Conservation (phyloP, 2,888 invertebrate species). For the Willowsia nigromaculata region DNA sequence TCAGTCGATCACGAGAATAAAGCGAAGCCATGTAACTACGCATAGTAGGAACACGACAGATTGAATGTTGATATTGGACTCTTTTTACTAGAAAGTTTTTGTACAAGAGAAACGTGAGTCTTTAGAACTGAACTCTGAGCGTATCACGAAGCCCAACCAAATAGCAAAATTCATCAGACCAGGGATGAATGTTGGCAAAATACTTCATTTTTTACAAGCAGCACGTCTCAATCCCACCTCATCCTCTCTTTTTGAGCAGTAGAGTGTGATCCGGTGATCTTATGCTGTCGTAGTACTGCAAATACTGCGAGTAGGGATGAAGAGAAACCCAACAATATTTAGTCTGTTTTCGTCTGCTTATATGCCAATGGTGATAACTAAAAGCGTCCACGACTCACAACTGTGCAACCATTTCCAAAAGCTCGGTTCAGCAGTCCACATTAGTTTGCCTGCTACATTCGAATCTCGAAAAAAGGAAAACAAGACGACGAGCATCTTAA, state of each 20-base stretch:
- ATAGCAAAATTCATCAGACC: not conserved
- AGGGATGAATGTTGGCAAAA: not conserved
- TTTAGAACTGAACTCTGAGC: no score
- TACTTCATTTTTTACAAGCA: not conserved
- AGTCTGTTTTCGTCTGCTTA: no score
- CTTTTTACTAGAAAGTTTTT: no score
- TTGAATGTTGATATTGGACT: no score
- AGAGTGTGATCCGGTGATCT: not conserved
- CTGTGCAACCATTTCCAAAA: not conserved
- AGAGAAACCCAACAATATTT: not conserved
- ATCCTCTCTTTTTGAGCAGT: not conserved
- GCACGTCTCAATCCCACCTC: not conserved
- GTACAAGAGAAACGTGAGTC: no score
- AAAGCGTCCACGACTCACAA: not conserved
- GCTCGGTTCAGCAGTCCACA: not conserved
- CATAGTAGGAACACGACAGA: no score
- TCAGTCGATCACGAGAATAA: not conserved
- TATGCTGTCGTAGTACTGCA: not conserved
- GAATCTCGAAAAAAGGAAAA: slow-evolving; percentile 14
- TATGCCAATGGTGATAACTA: no score
- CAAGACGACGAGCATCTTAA: not conserved
- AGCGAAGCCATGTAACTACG: no score
- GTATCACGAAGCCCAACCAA: not conserved
- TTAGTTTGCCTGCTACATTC: not conserved
- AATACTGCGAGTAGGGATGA: not conserved